A percentile compares a stretch with the other conserved stretches of the same genome.
These are phyloP conservation scores for Protobothrops flavoviridis DNA, from an alignment of 2,113 vertebrate genomes.

Conservation along the genomic window DNA sequence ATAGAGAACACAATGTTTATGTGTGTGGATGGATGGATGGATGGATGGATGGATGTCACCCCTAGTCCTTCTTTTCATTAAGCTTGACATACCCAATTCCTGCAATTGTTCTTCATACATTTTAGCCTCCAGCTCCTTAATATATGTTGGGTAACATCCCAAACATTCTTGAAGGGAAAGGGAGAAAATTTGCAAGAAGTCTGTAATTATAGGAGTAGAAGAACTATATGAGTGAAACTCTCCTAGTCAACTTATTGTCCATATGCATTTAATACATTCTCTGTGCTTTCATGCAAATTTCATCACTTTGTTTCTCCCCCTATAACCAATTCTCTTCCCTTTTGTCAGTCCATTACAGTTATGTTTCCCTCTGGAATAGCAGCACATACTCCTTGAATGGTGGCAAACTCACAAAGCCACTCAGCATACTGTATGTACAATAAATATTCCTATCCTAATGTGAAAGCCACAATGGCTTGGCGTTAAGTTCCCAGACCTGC, in stretches of 20 bases:
- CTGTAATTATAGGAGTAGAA: not conserved
- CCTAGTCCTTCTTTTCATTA: too few relatives aligned
- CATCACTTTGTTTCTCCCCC: not conserved
- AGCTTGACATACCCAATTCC: too few relatives aligned
- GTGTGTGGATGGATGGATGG: too few relatives aligned
- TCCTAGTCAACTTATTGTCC: not conserved
- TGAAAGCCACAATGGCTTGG: not conserved
- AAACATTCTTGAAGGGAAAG: not conserved
- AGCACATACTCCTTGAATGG: not conserved
- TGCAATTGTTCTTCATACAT: too few relatives aligned
- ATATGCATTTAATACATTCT: not conserved
- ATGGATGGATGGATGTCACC: too few relatives aligned
- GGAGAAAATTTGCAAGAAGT: not conserved
- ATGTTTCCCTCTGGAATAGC: not conserved
- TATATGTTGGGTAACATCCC: not conserved
- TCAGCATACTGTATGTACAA: not conserved
- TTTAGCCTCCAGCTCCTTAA: too few relatives aligned
- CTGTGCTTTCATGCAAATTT: not conserved
- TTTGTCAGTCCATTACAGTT: constrained; percentile 21
- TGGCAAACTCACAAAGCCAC: constrained; percentile 3
- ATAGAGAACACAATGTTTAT: too few relatives aligned
- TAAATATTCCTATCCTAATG: constrained; percentile 7
- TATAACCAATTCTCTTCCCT: not conserved
- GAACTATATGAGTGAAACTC: not conserved
- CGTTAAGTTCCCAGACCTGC: constrained; percentile 35